Percentiles rank a stretch among this genome's conserved stretches.
Conservation (phyloP, 2,888 invertebrate species). For the Rhamphomyia laevipes region DNA sequence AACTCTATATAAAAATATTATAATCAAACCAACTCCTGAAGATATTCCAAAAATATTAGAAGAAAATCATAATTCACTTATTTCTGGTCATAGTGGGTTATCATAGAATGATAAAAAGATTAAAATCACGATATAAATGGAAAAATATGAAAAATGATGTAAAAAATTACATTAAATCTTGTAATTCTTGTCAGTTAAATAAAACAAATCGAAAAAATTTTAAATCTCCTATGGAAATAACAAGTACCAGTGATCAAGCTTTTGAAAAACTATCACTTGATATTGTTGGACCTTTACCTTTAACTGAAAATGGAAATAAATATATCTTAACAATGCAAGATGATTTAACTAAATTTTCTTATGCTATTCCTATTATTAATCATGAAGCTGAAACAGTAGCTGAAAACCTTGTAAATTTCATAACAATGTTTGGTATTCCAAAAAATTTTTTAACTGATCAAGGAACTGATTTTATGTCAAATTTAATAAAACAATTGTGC, state of each 20-base stretch:
- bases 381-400: constrained; percentile 25
- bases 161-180: constrained; percentile 21
- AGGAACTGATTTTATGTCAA: constrained; percentile 16
- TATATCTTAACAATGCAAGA: constrained; percentile 26
- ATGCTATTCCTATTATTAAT: constrained; percentile 24
- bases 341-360: constrained; percentile 27
- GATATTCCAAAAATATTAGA: no score
- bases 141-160: constrained; percentile 24
- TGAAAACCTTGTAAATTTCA: constrained; percentile 4
- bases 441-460: constrained; percentile 6
- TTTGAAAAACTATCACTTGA: constrained; percentile 23
- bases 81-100: constrained; percentile 6
- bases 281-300: constrained; percentile 22
- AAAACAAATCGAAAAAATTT: constrained; percentile 7
- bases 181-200: constrained; percentile 21
- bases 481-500: constrained; percentile 19
- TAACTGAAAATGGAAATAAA: constrained; percentile 17
- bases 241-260: constrained; percentile 20
- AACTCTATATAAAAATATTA: neutral
- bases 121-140: constrained; percentile 27
- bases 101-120: no score
- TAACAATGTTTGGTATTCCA: constrained; percentile 7
- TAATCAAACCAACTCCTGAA: neutral
- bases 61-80: constrained; percentile 11
- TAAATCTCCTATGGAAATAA: constrained; percentile 23